Percentiles rank a stretch among this genome's conserved stretches.
Evolutionary conservation across 1,140 invertebrate genomes (phyloP).

Genomic region (Pseudomyrmex cubaensis): DNA sequence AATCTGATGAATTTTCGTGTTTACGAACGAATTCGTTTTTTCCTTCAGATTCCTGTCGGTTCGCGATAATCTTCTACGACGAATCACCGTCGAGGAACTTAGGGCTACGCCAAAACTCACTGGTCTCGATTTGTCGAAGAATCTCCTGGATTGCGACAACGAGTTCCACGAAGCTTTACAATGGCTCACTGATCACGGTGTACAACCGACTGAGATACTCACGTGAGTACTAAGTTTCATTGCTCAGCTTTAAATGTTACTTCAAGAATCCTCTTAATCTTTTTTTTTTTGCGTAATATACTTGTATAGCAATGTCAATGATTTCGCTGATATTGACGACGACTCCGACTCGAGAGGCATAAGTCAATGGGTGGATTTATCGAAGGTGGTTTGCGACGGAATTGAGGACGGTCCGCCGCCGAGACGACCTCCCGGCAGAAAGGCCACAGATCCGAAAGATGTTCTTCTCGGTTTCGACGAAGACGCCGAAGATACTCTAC

Average conservation of each 20-base stretch:
- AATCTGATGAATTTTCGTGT: neutral
- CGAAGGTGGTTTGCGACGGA: conserved; percentile 77
- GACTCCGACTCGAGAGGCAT: conserved; percentile 70
- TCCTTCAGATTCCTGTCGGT: conserved; percentile 79
- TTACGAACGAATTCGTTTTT: neutral
- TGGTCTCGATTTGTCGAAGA: conserved; percentile 81
- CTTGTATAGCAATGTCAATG: conserved; percentile 56
- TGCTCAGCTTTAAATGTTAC: neutral
- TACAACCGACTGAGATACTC: conserved; percentile 77
- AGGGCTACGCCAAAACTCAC: conserved; percentile 80
- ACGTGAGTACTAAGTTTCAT: conserved; percentile 42
- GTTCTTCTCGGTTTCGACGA: conserved; percentile 20
- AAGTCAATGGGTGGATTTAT: conserved; percentile 80
- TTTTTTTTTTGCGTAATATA: neutral
- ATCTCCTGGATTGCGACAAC: conserved; percentile 82
- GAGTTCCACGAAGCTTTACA: conserved; percentile 82
- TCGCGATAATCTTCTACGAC: conserved; percentile 77
- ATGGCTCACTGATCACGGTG: conserved; percentile 81
- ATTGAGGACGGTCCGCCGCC: conserved; percentile 77
- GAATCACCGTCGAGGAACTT: conserved; percentile 82
- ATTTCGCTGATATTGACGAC: conserved; percentile 59
- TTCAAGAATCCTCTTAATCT: neutral
- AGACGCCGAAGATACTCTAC: conserved; percentile 42
- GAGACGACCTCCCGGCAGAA: conserved; percentile 44
- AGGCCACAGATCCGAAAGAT: conserved; percentile 28